phyloP scores from a whole-genome alignment of 2,113 vertebrate species.

The Oreotrochilus melanogaster region DNA sequence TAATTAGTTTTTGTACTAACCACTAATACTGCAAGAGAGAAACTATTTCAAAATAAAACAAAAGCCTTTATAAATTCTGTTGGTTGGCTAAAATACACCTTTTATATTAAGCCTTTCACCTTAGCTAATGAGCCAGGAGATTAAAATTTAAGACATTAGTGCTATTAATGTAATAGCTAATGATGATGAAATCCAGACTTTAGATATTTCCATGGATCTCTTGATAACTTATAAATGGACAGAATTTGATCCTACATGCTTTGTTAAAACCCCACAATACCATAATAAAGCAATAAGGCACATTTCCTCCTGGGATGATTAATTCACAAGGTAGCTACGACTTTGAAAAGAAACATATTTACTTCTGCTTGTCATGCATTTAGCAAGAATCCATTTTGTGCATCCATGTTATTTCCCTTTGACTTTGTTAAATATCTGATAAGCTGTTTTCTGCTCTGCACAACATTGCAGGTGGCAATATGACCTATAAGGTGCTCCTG shows the following conservation, averaged over 20 bases:
- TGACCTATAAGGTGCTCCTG: background rate
- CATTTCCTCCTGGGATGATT: slow-evolving; percentile 6
- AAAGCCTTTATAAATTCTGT: slow-evolving; percentile 12
- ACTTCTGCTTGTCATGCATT: background rate
- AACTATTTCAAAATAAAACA: slow-evolving; percentile 22
- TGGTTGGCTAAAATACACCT: slow-evolving; percentile 28
- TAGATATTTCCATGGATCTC: background rate
- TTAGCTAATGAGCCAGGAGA: slow-evolving; percentile 59
- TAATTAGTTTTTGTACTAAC: background rate
- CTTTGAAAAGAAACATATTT: background rate
- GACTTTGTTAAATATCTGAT: slow-evolving; percentile 4
- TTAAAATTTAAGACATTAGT: slow-evolving; percentile 43
- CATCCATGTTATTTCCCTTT: slow-evolving; percentile 1
- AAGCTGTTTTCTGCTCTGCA: slow-evolving; percentile 10
- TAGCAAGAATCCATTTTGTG: background rate
- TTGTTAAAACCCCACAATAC: background rate
- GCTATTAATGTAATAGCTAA: slow-evolving; percentile 34
- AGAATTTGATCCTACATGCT: background rate
- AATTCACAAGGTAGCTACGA: background rate
- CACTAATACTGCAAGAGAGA: background rate
- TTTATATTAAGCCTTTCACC: slow-evolving; percentile 15
- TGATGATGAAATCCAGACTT: slow-evolving; percentile 33
- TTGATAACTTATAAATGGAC: background rate
- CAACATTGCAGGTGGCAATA: background rate
- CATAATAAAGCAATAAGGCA: background rate